phyloP scores from a whole-genome alignment of 2,888 invertebrate genomes.

The Drosophila mayaguana region DNA sequence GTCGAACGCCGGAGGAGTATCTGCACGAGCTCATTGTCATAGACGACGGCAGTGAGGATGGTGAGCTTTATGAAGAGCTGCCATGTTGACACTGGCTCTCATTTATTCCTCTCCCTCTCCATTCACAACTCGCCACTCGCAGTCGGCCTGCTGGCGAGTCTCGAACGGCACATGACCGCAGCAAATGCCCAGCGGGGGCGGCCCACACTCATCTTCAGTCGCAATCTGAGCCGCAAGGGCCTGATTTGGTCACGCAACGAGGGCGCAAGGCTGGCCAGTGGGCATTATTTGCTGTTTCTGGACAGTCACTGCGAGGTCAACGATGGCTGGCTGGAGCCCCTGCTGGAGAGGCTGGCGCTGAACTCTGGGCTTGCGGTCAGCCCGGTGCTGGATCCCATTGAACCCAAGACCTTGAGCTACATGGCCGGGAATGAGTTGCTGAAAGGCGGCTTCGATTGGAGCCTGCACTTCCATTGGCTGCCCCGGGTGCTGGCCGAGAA shows the following conservation, averaged over 20 bases:
- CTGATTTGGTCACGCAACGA: constrained; percentile 84
- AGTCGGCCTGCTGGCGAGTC: constrained; percentile 51
- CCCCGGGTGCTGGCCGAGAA: constrained; percentile 50
- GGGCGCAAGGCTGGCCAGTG: constrained; percentile 82
- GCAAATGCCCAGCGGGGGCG: neutral
- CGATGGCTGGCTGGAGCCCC: constrained; percentile 85
- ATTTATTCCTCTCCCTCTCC: neutral
- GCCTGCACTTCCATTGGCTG: constrained; percentile 86
- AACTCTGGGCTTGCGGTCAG: constrained; percentile 77
- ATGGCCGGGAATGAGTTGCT: constrained; percentile 77
- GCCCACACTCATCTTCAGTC: constrained; percentile 37
- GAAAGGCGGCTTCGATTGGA: constrained; percentile 86
- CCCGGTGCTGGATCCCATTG: constrained; percentile 86
- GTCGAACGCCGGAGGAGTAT: constrained; percentile 70
- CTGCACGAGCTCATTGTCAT: constrained; percentile 81
- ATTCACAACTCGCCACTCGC: constrained; percentile 12
- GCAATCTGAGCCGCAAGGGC: constrained; percentile 80
- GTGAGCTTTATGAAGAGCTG: constrained; percentile 47
- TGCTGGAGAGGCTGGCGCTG: constrained; percentile 80
- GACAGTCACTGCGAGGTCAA: constrained; percentile 85
- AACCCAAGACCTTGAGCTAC: constrained; percentile 84
- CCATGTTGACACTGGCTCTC: neutral
- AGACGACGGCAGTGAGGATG: constrained; percentile 81
- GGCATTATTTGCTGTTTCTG: constrained; percentile 84
- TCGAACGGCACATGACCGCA: constrained; percentile 23